Base-by-base conservation (phyloP, 2,113 vertebrate genomes). In the Perccottus glenii region DNA sequence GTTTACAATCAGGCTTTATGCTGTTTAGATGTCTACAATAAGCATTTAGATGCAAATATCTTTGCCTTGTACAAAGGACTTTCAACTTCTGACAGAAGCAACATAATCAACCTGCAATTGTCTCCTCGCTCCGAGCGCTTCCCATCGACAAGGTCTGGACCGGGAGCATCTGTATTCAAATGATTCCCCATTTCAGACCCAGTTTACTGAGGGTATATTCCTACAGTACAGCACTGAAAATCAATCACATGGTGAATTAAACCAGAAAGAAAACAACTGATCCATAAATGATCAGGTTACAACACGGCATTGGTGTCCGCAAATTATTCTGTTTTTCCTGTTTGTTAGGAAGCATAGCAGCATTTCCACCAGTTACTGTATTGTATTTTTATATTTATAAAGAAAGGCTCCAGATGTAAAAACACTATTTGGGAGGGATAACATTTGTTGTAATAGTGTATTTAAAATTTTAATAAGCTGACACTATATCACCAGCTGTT, bases 211-310 rank as follows among this genome's bases (percentile, higher is more conserved):
- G 88, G 81, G 87, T 92, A 88, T 92, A 92, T 92, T 92, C 87
- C 85, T 88, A 88, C 71, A 89, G 89, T 91, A 93, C 82, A 64
- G 81, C 92, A 88, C 86, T 88, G 88, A 84, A 92, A 94, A 92
- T 94, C 92, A 94, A 94, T 94, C 90, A 94, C 82, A 94, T 91
- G 93, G 81, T 87, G 93, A 93, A 95, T 93, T 94, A 94, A 94
- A 92, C 91, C 85, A 93, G 88, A 94, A 94, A 90, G 90, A 85
- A 89, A 93, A 93, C 87, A 92, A 89, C 82, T 94, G 92, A 92
- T 95, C 87, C 91, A 93, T 92, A 92, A 93, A 94, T 88, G 93
- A 95, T 91, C 91, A 93, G 90, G 91, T 94, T 94, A 92, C 89
- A 90, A 86, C 81, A 79, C 91, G 75, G 48, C 75, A 78, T 67